Evolutionary conservation across 2,113 vertebrate species (phyloP).

Genomic region (Falcunculus frontatus): DNA sequence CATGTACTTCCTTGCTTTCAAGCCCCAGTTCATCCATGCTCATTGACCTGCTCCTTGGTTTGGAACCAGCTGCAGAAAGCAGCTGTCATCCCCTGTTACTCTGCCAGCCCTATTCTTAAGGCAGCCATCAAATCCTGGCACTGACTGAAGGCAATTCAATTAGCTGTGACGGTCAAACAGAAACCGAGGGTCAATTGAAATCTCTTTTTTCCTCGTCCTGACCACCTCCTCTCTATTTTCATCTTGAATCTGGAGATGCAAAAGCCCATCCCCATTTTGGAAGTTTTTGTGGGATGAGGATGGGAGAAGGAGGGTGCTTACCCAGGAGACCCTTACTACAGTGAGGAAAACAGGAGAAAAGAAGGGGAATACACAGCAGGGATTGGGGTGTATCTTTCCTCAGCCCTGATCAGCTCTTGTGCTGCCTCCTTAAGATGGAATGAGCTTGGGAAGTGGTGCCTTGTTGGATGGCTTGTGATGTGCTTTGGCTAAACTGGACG

Average conservation of each 20-base stretch:
- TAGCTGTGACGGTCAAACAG: conserved; percentile 57
- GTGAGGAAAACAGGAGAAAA: not conserved
- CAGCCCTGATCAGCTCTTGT: not conserved
- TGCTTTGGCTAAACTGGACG: not conserved
- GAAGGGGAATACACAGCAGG: not conserved
- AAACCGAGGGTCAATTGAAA: not conserved
- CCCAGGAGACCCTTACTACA: not conserved
- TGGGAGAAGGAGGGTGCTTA: not conserved
- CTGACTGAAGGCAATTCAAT: conserved; percentile 59
- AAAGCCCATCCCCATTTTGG: not conserved
- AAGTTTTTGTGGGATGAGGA: not conserved
- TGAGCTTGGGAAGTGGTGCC: not conserved
- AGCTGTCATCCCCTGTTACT: conserved; percentile 50
- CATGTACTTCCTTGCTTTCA: not conserved
- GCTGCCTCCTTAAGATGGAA: not conserved
- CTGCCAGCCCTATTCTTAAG: conserved; percentile 33
- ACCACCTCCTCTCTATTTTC: not conserved
- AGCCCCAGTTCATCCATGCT: conserved; percentile 8
- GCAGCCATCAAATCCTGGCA: conserved; percentile 45
- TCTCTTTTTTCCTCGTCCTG: not conserved
- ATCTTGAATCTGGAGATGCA: not conserved
- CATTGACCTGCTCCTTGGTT: conserved; percentile 13
- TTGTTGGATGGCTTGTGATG: not conserved
- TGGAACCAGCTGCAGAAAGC: conserved; percentile 47
- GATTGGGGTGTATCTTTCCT: not conserved